Percentiles rank a stretch among this genome's conserved stretches.
phyloP scores from a whole-genome alignment of 2,797 vertebrate species.

The Thamnophis elegans region DNA sequence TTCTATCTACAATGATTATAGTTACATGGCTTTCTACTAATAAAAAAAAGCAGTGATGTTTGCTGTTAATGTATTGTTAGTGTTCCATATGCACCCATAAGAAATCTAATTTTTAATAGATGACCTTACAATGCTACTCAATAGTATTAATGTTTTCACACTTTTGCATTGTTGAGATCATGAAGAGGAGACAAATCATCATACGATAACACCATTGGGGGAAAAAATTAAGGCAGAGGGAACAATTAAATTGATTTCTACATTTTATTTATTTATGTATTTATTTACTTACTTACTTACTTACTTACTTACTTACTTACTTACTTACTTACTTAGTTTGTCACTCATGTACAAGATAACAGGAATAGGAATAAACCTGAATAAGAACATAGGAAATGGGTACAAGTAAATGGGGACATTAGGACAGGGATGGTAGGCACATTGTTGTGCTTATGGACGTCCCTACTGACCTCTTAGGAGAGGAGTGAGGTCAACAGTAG shows the following conservation, averaged over 20 bases:
- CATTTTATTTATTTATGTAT: no score
- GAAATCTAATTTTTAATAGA: background rate
- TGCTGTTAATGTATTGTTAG: background rate
- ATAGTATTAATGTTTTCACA: background rate
- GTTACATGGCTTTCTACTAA: background rate
- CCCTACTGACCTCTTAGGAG: no score
- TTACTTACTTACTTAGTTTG: no score
- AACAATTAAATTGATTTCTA: background rate
- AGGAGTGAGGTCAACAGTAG: no score
- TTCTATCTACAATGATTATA: background rate
- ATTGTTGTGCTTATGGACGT: no score
- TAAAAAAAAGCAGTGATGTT: background rate
- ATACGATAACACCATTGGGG: background rate
- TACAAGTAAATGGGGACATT: no score
- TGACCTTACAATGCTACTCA: background rate
- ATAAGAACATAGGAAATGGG: no score
- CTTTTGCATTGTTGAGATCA: background rate
- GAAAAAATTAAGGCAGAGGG: background rate
- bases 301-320: no score
- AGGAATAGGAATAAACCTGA: no score
- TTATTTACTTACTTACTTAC: no score
- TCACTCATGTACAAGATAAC: no score
- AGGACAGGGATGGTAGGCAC: no score
- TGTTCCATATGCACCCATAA: background rate
- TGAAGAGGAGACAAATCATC: background rate